Base-by-base conservation (phyloP, 2,797 vertebrate genomes). In the Notamacropus eugenii region DNA sequence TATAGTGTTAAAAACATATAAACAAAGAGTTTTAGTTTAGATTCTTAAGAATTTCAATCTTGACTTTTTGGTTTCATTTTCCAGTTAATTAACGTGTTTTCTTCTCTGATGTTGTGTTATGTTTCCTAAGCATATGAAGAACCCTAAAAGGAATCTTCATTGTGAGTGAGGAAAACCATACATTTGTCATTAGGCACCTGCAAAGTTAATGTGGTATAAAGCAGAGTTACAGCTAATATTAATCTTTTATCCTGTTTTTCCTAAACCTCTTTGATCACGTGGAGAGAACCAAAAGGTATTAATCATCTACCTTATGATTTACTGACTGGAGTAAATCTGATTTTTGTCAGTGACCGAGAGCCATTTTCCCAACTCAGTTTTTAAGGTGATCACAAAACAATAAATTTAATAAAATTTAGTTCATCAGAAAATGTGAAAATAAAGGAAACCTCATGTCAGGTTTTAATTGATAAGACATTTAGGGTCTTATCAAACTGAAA, bases 141-240 rank as follows among this genome's bases (percentile, higher is more conserved):
- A 96, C 67, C 13, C 74, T 91, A 57, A 91, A 31, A 8, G 56
- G 90, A 90, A 93, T 54, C 90, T 90, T 54, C 90, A 90, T 4
- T 59, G 52, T 57, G 12, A 74, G n/a, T 52, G 40, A 87, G 40
- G 40, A 55, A 74, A 50, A 50, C 90, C 46, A 67, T 24, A 55
- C 22, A 95, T 74, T 96, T 92, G 82, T 92, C 40, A 93, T 59
- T 90, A 91, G 67, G 28, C 55, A 90, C 82, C 52, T 90, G 94
- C 90, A 94, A 54, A 96, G 55, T 93, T 93, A 94, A 92, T 90
- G n/a, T 92, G 56, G 11, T 91, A 14, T 95, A 24, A 96, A 94
- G n/a, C 54, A 95, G 90, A 74, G 34, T 92, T 87, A 93, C 74
- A 96, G 12, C 55, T 92, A 74, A 59, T 92, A 55, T 28, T 92